These are phyloP conservation scores for Lates calcarifer DNA, from an alignment of 2,113 vertebrate species.

Conservation along the genomic window DNA sequence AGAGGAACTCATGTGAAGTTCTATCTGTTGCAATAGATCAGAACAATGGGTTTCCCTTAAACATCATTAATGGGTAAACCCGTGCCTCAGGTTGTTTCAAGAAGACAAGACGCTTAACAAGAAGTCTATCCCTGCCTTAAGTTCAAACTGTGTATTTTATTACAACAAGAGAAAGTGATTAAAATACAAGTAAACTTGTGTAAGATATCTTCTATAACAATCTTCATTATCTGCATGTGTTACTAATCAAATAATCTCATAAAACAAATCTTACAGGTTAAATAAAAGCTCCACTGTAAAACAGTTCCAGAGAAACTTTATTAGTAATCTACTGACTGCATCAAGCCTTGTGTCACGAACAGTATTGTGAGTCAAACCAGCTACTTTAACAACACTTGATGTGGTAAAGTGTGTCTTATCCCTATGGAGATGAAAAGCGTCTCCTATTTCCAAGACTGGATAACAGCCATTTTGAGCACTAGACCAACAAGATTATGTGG, in stretches of 20 bases:
- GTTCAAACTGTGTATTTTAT: neutral
- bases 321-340: neutral
- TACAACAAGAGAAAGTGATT: neutral
- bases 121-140: neutral
- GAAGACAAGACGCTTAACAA: neutral
- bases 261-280: neutral
- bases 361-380: neutral
- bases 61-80: neutral
- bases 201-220: neutral
- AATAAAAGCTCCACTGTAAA: neutral
- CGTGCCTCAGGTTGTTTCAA: neutral
- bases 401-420: neutral
- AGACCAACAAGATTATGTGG: slow-evolving; percentile 6
- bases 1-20: neutral
- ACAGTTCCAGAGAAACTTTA: neutral
- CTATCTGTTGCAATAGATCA: neutral
- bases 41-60: neutral
- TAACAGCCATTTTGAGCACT: neutral
- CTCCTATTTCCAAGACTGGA: neutral
- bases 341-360: neutral
- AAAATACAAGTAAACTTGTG: neutral
- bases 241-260: neutral
- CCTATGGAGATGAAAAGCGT: neutral
- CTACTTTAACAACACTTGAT: neutral
- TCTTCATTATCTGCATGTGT: neutral